A percentile compares a stretch with the other conserved stretches of the same genome.
Evolutionary conservation across 2,797 vertebrate species (phyloP).

Genomic region (Loriculus beryllinus): DNA sequence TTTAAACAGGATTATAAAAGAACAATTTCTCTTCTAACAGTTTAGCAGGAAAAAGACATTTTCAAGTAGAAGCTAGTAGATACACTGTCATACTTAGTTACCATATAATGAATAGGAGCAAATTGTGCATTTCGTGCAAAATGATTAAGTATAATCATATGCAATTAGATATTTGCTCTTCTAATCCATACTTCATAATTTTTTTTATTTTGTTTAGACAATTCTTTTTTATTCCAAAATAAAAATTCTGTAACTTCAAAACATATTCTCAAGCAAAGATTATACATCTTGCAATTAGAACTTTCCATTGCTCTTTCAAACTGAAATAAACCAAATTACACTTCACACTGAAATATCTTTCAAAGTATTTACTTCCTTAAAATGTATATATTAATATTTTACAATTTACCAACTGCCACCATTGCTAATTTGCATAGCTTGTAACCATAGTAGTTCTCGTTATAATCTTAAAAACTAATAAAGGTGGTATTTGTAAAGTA

Average conservation of each 20-base stretch:
- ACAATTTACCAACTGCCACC: constrained; percentile 36
- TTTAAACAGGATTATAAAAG: background rate
- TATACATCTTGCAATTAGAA: constrained; percentile 22
- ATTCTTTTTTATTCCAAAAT: constrained; percentile 40
- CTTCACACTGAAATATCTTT: constrained; percentile 14
- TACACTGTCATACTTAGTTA: background rate
- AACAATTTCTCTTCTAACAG: background rate
- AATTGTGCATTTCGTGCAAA: background rate
- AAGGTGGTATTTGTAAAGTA: background rate
- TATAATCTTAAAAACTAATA: background rate
- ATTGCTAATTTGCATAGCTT: background rate
- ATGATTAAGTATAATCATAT: background rate
- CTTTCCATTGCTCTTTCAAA: constrained; percentile 1
- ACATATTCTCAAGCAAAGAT: constrained; percentile 5
- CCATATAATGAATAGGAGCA: background rate
- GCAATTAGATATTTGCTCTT: background rate
- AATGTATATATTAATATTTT: constrained; percentile 52
- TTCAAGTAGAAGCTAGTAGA: constrained; percentile 29
- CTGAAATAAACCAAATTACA: constrained; percentile 39
- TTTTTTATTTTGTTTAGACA: background rate
- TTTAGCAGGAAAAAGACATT: constrained; percentile 19
- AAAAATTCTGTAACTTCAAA: constrained; percentile 50
- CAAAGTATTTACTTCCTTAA: constrained; percentile 34
- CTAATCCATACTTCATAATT: background rate
- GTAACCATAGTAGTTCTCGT: background rate